Evolutionary conservation across 2,113 vertebrate species (phyloP), one percentile per base, ranked within the genome.

Genomic region (Syngnathoides biaculeatus): DNA sequence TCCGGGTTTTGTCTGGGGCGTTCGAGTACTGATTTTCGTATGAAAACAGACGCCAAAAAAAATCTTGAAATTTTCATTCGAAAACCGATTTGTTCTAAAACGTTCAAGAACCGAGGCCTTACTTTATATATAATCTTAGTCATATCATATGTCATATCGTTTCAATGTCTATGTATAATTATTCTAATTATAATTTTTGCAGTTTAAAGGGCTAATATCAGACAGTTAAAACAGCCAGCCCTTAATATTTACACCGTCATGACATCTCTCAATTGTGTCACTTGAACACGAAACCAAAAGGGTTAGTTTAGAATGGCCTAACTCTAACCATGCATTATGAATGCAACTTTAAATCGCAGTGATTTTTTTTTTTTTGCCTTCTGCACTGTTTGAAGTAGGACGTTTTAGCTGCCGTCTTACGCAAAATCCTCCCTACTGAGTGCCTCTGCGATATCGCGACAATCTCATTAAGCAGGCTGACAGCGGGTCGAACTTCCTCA

Each of bases 401-500:
- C 1, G 2, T 55, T 24, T 55, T 12, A 55, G 3, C n/a, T 3
- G 9, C 48, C 8, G 2, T 55, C 22, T 7, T 13, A 14, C 24
- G n/a, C 11, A 55, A 55, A 26, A 10, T 55, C 52, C 26, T 55
- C 13, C 22, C 12, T 12, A 11, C 22, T 26, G 12, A 24, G 22
- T 55, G 22, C n/a, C 52, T n/a, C 5, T 26, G 52, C 52, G 3
- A 24, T 55, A 26, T 55, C 12, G 11, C 14, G n/a, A 24, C 22
- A 22, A 55, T 55, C 52, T 55, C 52, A 3, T 53, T 22, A 26
- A 24, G 52, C 22, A 20, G 17, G 52, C 22, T 53, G 15, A 47
- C 65, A 50, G 48, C 5, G 52, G 19, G 39, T 69, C 40, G 27
- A 38, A 60, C 74, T 82, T 74, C 64, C 77, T 67, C 26, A 7